Base-by-base conservation (phyloP, 2,113 vertebrate genomes). In the Phaethornis superciliosus region DNA sequence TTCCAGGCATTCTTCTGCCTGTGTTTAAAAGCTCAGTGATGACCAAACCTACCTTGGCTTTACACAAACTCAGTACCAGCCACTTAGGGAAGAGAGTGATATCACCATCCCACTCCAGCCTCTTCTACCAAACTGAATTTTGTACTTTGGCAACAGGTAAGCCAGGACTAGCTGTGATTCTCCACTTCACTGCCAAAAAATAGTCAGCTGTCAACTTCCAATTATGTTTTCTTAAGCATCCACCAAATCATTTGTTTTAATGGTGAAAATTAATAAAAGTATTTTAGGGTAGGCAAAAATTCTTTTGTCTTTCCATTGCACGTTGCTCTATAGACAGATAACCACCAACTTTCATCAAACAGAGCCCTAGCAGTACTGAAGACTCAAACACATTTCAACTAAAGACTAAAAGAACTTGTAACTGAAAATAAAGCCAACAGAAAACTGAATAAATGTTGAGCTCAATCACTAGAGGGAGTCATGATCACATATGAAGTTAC, bases 381-480 rank as follows among this genome's bases (percentile, higher is more conserved):
- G 20, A 32, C 28, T 35, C 7, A 56, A 56, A 52, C 21, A 35
- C 23, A 37, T 51, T 75, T 67, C 33, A 85, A 27, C 47, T 78
- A 64, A 54, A 47, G 40, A 33, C 60, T 40, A 82, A 67, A 79
- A 90, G 59, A 79, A 76, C 47, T 32, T 40, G 23, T 23, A 67
- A 76, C 20, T 83, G 13, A 21, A 63, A 89, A 55, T 18, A 47
- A 72, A 46, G 35, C 20, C 49, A 89, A 80, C 6, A 90, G 68
- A 46, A 92, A 85, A n/a, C 35, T 67, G 40, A 74, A 74, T 63
- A 91, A 93, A 65, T 81, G 85, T 81, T 88, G 76, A 60, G 40
- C 69, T 90, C 89, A 79, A 89, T 94, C 96, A 96, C 95, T 94
- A 96, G 95, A 96, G 96, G 94, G 94, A 95, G 96, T 94, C 76